phyloP scores from a whole-genome alignment of 2,888 invertebrate species.

The Cheilosia pagana region DNA sequence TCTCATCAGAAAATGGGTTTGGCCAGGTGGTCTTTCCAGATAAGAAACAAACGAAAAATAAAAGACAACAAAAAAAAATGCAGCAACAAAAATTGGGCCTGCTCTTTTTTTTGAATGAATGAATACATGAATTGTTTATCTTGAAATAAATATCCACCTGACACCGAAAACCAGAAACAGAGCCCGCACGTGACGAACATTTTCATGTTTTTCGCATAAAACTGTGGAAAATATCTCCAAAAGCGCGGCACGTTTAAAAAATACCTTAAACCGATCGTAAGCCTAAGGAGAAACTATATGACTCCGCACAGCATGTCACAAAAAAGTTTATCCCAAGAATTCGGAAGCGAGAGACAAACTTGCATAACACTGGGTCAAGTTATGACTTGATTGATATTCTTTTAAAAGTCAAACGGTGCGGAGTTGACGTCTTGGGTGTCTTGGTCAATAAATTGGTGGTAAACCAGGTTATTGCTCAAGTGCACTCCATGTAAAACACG shows the following conservation, averaged over 20 bases:
- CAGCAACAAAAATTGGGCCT: slow-evolving; percentile 16
- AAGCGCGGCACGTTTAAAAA: slow-evolving; percentile 12
- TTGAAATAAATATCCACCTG: slow-evolving; percentile 51
- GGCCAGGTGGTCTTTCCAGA: slow-evolving; percentile 35
- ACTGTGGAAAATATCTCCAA: slow-evolving; percentile 10
- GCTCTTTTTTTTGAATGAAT: slow-evolving; percentile 40
- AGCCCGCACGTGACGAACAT: slow-evolving; percentile 42
- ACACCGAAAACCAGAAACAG: slow-evolving; percentile 32
- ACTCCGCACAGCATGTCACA: neutral
- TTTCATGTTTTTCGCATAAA: slow-evolving; percentile 4
- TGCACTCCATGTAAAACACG: slow-evolving; percentile 41
- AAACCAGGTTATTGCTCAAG: slow-evolving; percentile 35
- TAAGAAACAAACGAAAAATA: slow-evolving; percentile 18
- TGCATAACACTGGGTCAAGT: slow-evolving; percentile 28
- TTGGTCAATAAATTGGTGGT: slow-evolving; percentile 4
- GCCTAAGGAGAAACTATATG: slow-evolving; percentile 27
- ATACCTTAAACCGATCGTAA: slow-evolving; percentile 16
- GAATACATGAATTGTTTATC: slow-evolving; percentile 62
- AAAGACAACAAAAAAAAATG: neutral
- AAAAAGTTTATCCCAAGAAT: neutral
- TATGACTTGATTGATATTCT: slow-evolving; percentile 6
- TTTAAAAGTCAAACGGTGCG: neutral
- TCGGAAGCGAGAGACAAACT: slow-evolving; percentile 21
- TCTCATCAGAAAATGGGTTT: slow-evolving; percentile 41
- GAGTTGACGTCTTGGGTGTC: neutral